phyloP scores from a whole-genome alignment of 2,888 invertebrate species.

The Esperia sulphurella region DNA sequence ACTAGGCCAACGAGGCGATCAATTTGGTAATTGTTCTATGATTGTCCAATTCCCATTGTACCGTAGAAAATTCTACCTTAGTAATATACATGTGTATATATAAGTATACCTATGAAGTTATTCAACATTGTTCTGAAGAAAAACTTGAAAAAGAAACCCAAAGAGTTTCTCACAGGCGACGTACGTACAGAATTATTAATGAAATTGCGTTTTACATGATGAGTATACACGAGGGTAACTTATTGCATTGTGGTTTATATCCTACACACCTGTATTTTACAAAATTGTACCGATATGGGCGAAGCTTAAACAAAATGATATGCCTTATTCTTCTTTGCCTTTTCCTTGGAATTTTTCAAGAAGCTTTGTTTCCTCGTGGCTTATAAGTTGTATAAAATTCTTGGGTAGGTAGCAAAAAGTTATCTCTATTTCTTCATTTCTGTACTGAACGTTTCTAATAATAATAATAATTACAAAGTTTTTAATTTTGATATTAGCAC shows the following conservation, averaged over 20 bases:
- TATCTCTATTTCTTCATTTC: no score
- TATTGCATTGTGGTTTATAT: background rate
- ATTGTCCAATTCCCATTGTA: no score
- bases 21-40: no score
- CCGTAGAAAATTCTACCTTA: no score
- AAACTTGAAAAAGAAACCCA: background rate
- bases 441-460: no score
- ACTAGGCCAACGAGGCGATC: no score
- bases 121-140: background rate
- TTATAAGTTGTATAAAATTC: no score
- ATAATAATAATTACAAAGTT: no score
- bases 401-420: no score
- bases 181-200: conserved; percentile 5
- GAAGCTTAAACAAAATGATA: background rate
- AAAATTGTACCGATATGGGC: background rate
- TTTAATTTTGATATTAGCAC: no score
- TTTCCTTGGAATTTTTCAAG: background rate
- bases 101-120: no score
- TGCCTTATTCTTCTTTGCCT: background rate
- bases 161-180: background rate
- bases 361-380: background rate
- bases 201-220: conserved; percentile 4
- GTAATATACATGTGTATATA: no score
- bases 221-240: background rate
- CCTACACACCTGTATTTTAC: background rate